Base-by-base conservation (phyloP, 2,888 invertebrate genomes). In the Zele albiditarsus region DNA sequence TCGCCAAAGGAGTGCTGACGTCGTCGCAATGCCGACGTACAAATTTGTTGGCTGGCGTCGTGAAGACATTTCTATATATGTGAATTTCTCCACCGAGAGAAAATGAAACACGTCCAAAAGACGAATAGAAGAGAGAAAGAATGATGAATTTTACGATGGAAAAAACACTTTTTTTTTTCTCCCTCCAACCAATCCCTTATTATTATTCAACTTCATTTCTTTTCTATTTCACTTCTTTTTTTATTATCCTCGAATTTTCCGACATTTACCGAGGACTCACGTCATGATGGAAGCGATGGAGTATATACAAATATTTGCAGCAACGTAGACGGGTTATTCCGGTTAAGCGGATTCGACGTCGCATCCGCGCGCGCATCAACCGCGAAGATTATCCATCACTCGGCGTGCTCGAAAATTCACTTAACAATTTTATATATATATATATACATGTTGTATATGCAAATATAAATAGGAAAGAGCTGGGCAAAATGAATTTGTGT, bases 261-360 rank as follows among this genome's bases (percentile, higher is more conserved):
- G 20, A 53, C 20, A 53, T 53, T 53, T 20, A 20, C 20, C n/a
- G 1, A 53, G 20, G 20, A 53, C 20, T 53, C n/a, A 20, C 53
- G 20, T 25, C 20, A 20, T 23, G 60, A 42, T 12, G 60, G 60
- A 31, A 38, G 23, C 33, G 63, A 71, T 53, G 63, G n/a, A 49
- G 71, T 20, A 23, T 53, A 6, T 49, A 46, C 46, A 63, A 71
- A 71, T 71, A 71, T 71, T 71, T 71, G 71, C 31, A 63, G 63
- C 46, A 60, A 28, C 46, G 71, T n/a, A 25, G 20, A 62, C 46
- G 71, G 63, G 46, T 71, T 71, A 71, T 71, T 63, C 31, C 33
- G 63, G 46, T 71, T 71, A 71, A 71, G 71, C 63, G 71, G 62
- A 71, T 71, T 71, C 63, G 23, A 28, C n/a, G 10, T n/a, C 23